Percentiles rank a stretch among this genome's conserved stretches.
These are phyloP conservation scores for Hetaerina americana DNA, from an alignment of 1,140 invertebrate species.

Conservation along the genomic window DNA sequence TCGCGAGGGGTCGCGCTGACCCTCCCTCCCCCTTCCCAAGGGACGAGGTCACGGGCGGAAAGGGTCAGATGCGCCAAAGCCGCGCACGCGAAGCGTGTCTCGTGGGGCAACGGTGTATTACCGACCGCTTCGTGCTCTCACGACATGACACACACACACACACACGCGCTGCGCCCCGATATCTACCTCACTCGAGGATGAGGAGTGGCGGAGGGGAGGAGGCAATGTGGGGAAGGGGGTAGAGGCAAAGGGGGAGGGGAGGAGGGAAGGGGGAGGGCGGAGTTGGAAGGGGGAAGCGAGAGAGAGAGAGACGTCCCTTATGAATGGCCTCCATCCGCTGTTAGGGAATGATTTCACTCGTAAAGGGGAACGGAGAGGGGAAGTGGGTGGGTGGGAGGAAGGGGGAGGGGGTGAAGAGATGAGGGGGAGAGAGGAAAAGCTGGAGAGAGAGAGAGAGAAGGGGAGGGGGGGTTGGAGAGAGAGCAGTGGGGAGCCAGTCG, in stretches of 20 bases:
- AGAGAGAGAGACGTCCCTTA: conserved; percentile 5
- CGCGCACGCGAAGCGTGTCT: no score
- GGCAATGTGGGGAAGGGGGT: background rate
- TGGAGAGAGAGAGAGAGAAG: background rate
- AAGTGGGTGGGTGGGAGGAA: background rate
- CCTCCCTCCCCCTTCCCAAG: no score
- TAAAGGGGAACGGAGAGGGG: background rate
- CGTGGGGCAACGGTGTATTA: no score
- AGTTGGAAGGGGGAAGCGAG: background rate
- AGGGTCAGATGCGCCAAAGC: no score
- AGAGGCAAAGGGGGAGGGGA: background rate
- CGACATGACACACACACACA: no score
- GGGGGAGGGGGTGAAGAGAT: background rate
- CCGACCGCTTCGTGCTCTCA: no score
- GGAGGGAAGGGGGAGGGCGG: background rate
- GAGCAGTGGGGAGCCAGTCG: no score
- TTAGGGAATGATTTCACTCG: background rate
- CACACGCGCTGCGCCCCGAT: no score
- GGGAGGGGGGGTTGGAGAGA: background rate
- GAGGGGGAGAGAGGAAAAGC: background rate
- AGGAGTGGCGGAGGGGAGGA: no score
- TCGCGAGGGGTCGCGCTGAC: no score
- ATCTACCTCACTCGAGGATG: no score
- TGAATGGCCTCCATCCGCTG: background rate
- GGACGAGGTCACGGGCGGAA: no score